phyloP scores from a whole-genome alignment of 1,140 invertebrate species.

The Antheraea mylitta region DNA sequence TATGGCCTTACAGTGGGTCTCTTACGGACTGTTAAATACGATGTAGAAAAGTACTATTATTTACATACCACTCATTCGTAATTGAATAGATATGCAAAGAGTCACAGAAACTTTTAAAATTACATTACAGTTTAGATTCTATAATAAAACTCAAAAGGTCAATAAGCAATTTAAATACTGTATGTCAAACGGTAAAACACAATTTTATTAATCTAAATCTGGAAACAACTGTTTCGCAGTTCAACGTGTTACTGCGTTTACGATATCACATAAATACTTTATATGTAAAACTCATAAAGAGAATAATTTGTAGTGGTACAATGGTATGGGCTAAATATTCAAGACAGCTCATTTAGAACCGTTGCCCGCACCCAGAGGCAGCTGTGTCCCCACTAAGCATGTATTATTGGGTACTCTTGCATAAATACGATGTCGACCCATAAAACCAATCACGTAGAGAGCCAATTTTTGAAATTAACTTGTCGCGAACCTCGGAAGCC shows the following conservation, averaged over 20 bases:
- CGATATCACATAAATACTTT: background rate
- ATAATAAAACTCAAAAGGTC: background rate
- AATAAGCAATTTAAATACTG: background rate
- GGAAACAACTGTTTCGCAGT: background rate
- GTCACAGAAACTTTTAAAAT: no score
- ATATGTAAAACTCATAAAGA: background rate
- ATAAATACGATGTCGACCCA: constrained; percentile 48
- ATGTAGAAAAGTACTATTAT: no score
- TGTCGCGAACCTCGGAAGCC: constrained; percentile 45
- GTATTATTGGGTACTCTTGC: constrained; percentile 49
- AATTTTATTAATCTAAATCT: background rate
- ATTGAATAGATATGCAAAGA: no score
- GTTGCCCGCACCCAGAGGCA: constrained; percentile 54
- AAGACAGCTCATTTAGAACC: constrained; percentile 33
- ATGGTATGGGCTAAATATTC: constrained; percentile 46
- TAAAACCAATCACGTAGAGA: constrained; percentile 53
- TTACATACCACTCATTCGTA: no score
- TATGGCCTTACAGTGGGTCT: no score
- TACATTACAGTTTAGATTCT: no score
- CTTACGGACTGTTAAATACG: no score
- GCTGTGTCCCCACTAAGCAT: constrained; percentile 55
- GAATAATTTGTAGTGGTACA: constrained; percentile 1
- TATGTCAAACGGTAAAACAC: background rate
- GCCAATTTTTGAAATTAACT: constrained; percentile 70
- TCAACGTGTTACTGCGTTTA: background rate